Conservation (phyloP, 2,113 vertebrate genomes). For the Gadus macrocephalus region DNA sequence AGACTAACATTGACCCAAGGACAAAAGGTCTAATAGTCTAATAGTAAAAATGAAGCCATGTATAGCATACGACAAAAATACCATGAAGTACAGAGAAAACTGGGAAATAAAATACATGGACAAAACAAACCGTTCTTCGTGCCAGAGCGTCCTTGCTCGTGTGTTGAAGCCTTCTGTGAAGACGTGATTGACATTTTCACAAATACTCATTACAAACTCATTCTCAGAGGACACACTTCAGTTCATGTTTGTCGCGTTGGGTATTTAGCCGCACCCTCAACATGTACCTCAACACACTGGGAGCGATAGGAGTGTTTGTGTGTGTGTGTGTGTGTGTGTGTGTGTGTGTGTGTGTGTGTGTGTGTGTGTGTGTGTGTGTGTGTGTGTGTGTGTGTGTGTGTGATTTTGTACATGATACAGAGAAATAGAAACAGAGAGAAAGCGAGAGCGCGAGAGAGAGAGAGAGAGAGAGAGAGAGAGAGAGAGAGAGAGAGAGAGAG, state of each 20-base stretch:
- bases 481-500: neutral
- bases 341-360: slow-evolving; percentile 13
- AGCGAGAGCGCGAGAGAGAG: neutral
- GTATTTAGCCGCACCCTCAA: slow-evolving; percentile 39
- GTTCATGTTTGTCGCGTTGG: slow-evolving; percentile 42
- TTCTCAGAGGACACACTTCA: slow-evolving; percentile 43
- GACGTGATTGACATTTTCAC: slow-evolving; percentile 60
- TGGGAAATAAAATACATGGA: slow-evolving; percentile 16
- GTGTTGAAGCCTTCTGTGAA: slow-evolving; percentile 48
- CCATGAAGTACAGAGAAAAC: neutral
- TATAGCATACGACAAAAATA: neutral
- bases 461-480: too few relatives aligned
- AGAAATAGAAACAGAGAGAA: slow-evolving; percentile 2
- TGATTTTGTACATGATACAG: neutral
- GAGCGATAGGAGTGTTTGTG: slow-evolving; percentile 13
- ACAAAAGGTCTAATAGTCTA: too few relatives aligned
- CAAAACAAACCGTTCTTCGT: slow-evolving; percentile 32
- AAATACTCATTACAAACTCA: slow-evolving; percentile 64
- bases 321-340: slow-evolving; percentile 1
- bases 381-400: slow-evolving; percentile 7
- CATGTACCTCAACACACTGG: slow-evolving; percentile 13
- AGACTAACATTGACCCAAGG: too few relatives aligned
- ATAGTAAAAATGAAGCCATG: neutral
- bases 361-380: slow-evolving; percentile 6
- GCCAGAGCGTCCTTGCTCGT: slow-evolving; percentile 32